Evolutionary conservation across 2,113 vertebrate genomes (phyloP), one percentile per base, ranked within the genome.

Genomic region (Thalassarche chlororhynchos): DNA sequence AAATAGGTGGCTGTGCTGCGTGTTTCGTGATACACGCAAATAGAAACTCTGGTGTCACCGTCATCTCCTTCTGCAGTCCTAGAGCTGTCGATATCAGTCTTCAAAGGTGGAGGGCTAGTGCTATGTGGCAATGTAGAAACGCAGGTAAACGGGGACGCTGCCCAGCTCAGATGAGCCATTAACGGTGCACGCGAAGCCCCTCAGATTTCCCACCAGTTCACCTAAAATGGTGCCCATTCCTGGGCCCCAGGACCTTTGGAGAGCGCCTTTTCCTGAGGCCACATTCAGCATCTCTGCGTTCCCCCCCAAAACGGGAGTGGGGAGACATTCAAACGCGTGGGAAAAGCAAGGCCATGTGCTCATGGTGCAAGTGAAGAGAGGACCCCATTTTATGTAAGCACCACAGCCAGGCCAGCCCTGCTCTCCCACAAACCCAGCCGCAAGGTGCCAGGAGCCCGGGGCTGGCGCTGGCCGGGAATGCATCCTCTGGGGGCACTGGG

Each of bases 171-270:
- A 20, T 23, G 34, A 68, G 21, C 24, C 5, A 0, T 15, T 42
- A 62, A 46, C 6, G 7, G 21, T 64, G 25, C 60, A 46, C 0
- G 0, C 0, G 0, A 90, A 89, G 46, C 44, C 29, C 8, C 51
- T 51, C 72, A 66, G 19, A 17, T 44, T 64, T 89, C 52, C 32
- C 15, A 12, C 32, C 16, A 42, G 5, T 52, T 84, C 49, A 61
- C 51, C 31, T 40, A 51, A 87, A 91, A 70, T 21, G 0, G 40
- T 81, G 21, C 12, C 25, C 32, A 9, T 66, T 95, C n/a, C 60
- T 46, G 42, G 25, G 40, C 11, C 17, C 36, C 46, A 58, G 60
- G 24, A 70, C 2, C 34, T 84, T 49, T 20, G 55, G 34, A 78
- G 6, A 87, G 3, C 20, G 34, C 34, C 29, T 70, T 47, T 77